Evolutionary conservation across 30 jellyfish, hydroid and myxozoan genomes (phyloP), one percentile per base, ranked within the genome.

Genomic region (Mastigias papua): DNA sequence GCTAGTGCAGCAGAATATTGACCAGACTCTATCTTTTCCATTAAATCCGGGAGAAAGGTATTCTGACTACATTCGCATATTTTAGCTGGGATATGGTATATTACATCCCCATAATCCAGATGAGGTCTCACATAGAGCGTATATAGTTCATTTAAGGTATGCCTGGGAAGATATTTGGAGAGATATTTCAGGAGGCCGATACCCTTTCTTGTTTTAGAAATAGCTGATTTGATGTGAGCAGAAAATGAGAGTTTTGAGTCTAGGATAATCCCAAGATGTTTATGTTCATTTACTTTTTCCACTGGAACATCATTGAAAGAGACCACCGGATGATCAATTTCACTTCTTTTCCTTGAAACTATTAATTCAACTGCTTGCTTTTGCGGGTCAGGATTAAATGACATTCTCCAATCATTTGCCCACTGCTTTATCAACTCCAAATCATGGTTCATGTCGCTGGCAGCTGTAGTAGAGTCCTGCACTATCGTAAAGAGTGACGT

Each of bases 321-420:
- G 33, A 86, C 69, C 60, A 46, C 86, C 33, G 91, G 96, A 87
- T 65, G 87, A 51, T 76, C 76, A 11, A 64, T 69, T 67, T 77
- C 72, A 78, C 5, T 50, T 42, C 85, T 25, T 87, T 87, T 87
- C 73, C 34, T 76, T 31, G 96, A 87, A 46, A 87, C 28, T 0
- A 49, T n/a, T 30, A 86, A 31, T 75, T 86, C 95, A 29, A 86
- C 95, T 28, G 91, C 95, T 76, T 86, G 95, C 61, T 86, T 86
- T 32, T 74, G 87, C 32, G 95, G 95, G 76, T 86, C 90, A 22
- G 91, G 86, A 67, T 86, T 86, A 78, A 86, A 86, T 78, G 95
- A 87, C 96, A 87, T 77, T 62, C 80, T 87, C 91, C 96, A 76
- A 58, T 87, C 90, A 87, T 87, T 34, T 50, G 91, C 96, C 96